These are phyloP conservation scores for Lepilemur septentrionalis DNA, from an alignment of 2,797 vertebrate genomes.

Conservation along the genomic window DNA sequence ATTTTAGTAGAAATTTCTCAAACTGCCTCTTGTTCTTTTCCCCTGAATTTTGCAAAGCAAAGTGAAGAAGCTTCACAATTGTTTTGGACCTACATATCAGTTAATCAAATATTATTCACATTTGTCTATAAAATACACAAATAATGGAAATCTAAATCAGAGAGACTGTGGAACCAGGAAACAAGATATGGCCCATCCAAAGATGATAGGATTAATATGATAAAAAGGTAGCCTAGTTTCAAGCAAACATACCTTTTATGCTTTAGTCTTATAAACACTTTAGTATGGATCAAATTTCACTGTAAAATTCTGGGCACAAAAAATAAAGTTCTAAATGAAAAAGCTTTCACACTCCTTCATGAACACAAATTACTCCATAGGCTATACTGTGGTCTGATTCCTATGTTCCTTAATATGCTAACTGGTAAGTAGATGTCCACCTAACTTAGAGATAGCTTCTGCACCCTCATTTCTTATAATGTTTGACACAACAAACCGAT, in stretches of 20 bases:
- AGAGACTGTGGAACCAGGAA: background rate
- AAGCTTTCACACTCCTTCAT: background rate
- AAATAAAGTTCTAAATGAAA: slow-evolving; percentile 19
- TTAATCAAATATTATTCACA: background rate
- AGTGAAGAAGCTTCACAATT: background rate
- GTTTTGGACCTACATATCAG: background rate
- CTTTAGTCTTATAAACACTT: background rate
- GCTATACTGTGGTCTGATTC: background rate
- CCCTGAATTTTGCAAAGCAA: slow-evolving; percentile 40
- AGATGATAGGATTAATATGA: background rate
- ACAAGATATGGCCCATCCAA: background rate
- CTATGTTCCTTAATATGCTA: background rate
- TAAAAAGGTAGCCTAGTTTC: background rate
- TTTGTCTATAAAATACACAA: background rate
- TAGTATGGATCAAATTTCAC: background rate
- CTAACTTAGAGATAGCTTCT: background rate
- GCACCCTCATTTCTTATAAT: background rate
- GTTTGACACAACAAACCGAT: slow-evolving; percentile 24
- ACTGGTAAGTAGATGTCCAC: background rate
- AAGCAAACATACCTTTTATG: background rate
- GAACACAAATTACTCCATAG: background rate
- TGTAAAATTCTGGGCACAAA: background rate
- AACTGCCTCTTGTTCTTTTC: background rate
- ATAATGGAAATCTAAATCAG: background rate
- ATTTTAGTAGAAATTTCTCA: slow-evolving; percentile 44